Percentiles rank a stretch among this genome's conserved stretches.
phyloP scores from a whole-genome alignment of 1,140 invertebrate genomes.

The Drosophila pachea region DNA sequence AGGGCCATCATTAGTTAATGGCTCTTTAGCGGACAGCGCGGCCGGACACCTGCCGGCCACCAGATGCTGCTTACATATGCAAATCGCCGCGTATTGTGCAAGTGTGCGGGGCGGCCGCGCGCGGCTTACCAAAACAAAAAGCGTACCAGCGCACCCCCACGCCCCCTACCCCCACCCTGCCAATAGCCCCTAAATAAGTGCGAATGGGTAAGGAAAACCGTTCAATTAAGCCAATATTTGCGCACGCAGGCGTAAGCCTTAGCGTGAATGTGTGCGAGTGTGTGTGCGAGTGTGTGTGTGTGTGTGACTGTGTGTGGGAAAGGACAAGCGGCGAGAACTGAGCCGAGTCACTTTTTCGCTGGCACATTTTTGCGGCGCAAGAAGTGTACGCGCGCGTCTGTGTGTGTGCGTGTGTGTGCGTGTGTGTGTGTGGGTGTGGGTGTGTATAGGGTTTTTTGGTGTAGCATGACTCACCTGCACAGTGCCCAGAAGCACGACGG shows the following conservation, averaged over 20 bases:
- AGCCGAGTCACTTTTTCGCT: conserved; percentile 31
- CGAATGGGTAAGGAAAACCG: conserved; percentile 31
- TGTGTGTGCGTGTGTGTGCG: conserved; percentile 1
- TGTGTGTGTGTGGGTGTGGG: conserved; percentile 20
- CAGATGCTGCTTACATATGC: conserved; percentile 53
- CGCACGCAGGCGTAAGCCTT: conserved; percentile 59
- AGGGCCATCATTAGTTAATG: conserved; percentile 46
- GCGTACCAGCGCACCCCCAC: too few relatives aligned
- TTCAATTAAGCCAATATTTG: conserved; percentile 76
- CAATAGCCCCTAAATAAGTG: neutral
- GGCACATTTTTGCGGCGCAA: conserved; percentile 62
- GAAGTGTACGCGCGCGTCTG: conserved; percentile 5
- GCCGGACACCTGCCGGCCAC: neutral
- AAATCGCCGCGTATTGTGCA: conserved; percentile 51
- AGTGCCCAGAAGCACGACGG: conserved; percentile 62
- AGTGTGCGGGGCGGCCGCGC: conserved; percentile 33
- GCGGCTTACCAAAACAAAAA: conserved; percentile 27
- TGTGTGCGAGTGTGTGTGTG: conserved; percentile 12
- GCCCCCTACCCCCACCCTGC: too few relatives aligned
- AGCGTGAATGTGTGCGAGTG: conserved; percentile 3
- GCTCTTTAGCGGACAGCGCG: neutral
- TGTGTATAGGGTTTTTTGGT: conserved; percentile 25
- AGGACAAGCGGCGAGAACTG: conserved; percentile 20
- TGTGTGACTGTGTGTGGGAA: conserved; percentile 16
- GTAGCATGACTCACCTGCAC: conserved; percentile 69